These are phyloP conservation scores for Thaleichthys pacificus DNA, from an alignment of 2,797 vertebrate genomes.

Conservation along the genomic window DNA sequence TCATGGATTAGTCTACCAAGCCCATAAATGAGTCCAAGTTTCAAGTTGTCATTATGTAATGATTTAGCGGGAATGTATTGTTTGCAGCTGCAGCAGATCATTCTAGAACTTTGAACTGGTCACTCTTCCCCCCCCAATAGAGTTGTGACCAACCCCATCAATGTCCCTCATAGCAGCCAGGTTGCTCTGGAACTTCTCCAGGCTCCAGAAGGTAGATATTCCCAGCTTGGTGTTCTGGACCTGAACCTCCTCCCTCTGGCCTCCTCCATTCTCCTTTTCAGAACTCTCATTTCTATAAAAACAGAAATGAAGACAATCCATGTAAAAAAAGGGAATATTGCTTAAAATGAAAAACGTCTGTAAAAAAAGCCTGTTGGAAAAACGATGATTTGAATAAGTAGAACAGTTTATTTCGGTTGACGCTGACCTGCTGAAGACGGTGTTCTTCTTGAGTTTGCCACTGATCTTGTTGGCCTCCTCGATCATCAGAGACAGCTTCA, in stretches of 20 bases:
- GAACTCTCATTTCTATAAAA: constrained; percentile 77
- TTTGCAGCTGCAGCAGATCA: no score
- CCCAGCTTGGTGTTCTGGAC: constrained; percentile 88
- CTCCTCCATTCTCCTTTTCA: constrained; percentile 53
- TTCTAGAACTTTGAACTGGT: not conserved
- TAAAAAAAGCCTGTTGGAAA: not conserved
- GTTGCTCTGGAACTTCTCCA: constrained; percentile 93
- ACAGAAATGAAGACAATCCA: not conserved
- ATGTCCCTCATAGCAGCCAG: constrained; percentile 90
- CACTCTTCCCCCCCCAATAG: not conserved
- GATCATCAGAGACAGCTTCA: constrained; percentile 95
- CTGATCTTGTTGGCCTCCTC: constrained; percentile 94
- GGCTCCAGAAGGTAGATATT: constrained; percentile 89
- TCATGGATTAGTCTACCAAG: no score
- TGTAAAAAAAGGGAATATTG: not conserved
- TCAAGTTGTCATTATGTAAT: no score
- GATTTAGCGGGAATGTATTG: no score
- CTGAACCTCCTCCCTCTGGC: constrained; percentile 60
- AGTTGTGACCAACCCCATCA: constrained; percentile 78
- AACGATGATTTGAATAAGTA: not conserved
- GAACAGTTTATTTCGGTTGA: not conserved
- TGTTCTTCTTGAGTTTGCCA: constrained; percentile 78
- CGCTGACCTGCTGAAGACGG: constrained; percentile 83
- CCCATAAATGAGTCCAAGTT: no score
- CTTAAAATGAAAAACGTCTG: not conserved